Conservation (phyloP, 2,888 invertebrate genomes). For the Euzophera pinguis region DNA sequence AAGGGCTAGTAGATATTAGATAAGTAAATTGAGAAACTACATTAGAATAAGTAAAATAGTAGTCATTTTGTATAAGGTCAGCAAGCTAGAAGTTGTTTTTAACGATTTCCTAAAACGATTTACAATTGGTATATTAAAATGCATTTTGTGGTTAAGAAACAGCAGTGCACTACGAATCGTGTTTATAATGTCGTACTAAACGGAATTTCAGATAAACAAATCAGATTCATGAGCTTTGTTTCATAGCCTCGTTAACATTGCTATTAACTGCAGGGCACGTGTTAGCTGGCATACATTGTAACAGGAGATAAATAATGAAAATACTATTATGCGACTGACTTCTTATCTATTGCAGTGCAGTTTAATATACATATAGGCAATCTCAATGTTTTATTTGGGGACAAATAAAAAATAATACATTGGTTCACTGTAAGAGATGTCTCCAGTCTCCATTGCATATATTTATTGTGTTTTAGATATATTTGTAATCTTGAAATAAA, state of each 20-base stretch:
- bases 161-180: slow-evolving; percentile 12
- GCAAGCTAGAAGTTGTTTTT: slow-evolving; percentile 14
- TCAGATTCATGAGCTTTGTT: not conserved
- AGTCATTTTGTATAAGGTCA: slow-evolving; percentile 14
- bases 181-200: not conserved
- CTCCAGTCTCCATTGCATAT: no score
- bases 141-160: slow-evolving; percentile 17
- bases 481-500: not conserved
- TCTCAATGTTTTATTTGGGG: no score
- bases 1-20: not conserved
- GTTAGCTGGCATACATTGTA: slow-evolving; percentile 25
- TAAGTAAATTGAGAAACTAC: not conserved
- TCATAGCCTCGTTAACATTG: not conserved
- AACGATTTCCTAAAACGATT: slow-evolving; percentile 20
- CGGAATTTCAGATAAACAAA: not conserved
- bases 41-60: not conserved
- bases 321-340: slow-evolving; percentile 44
- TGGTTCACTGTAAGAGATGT: no score
- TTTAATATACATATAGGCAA: not conserved
- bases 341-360: slow-evolving; percentile 34
- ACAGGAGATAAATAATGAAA: slow-evolving; percentile 27
- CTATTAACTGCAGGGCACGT: slow-evolving; percentile 28
- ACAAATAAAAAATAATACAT: no score
- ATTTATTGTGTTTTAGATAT: no score
- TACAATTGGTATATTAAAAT: slow-evolving; percentile 20